A percentile compares a stretch with the other conserved stretches of the same genome.
Evolutionary conservation across 2,888 invertebrate genomes (phyloP).

Genomic region (Eumerus sabulonum): DNA sequence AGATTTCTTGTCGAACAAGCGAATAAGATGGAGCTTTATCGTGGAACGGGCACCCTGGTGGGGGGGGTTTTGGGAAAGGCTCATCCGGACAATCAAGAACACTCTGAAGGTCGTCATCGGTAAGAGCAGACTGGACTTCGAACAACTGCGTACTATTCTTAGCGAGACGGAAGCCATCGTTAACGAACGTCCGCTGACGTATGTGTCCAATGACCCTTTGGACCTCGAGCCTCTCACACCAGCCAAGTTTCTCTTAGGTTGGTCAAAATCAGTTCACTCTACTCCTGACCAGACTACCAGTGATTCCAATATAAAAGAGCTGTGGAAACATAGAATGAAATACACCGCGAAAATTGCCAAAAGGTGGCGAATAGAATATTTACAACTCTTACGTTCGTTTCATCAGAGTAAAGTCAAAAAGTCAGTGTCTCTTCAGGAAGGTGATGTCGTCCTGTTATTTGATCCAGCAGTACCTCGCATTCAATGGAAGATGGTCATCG

Average conservation of each 20-base stretch:
- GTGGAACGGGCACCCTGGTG: slow-evolving; percentile 43
- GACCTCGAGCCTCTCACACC: slow-evolving; percentile 30
- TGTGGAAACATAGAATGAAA: slow-evolving; percentile 38
- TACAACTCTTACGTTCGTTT: slow-evolving; percentile 22
- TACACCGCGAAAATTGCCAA: slow-evolving; percentile 6
- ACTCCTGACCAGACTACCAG: not conserved
- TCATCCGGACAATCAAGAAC: slow-evolving; percentile 48
- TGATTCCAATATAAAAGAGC: slow-evolving; percentile 13
- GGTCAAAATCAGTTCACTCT: not conserved
- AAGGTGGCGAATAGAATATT: slow-evolving; percentile 26
- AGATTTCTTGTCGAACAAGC: slow-evolving; percentile 5
- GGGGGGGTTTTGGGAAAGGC: slow-evolving; percentile 61
- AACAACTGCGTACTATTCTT: slow-evolving; percentile 27
- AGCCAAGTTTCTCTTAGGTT: slow-evolving; percentile 25
- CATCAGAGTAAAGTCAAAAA: not conserved
- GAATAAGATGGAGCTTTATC: slow-evolving; percentile 29
- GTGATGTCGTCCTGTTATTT: slow-evolving; percentile 44
- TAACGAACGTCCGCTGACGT: slow-evolving; percentile 22
- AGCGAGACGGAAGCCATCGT: slow-evolving; percentile 22
- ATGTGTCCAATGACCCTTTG: slow-evolving; percentile 23
- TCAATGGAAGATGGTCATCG: slow-evolving; percentile 33
- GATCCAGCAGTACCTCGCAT: slow-evolving; percentile 36
- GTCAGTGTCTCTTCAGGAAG: slow-evolving; percentile 3
- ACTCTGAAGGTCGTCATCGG: slow-evolving; percentile 55
- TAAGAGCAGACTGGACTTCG: slow-evolving; percentile 19